Evolutionary conservation across 1,140 invertebrate species (phyloP), one percentile per base, ranked within the genome.

Genomic region (Bombus confusus): DNA sequence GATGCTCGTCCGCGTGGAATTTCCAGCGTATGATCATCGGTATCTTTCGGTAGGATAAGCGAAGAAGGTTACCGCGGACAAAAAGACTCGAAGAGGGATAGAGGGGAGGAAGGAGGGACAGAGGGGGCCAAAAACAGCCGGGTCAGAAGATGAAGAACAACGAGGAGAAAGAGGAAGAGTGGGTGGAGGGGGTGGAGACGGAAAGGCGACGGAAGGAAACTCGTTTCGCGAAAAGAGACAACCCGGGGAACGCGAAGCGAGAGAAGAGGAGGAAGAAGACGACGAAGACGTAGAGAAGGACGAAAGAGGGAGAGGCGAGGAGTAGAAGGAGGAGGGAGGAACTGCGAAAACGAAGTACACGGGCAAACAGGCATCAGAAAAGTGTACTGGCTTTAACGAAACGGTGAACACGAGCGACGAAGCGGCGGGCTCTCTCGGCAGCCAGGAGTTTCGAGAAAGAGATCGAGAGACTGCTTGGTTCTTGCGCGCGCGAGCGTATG

Each of bases 161-260:
- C 80, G 59, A n/a, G 39, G 64, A 39, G 76, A 52, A 84, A 39
- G 41, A 75, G 68, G 52, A 31, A 64, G 75, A 81, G 76, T 64
- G 83, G 41, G 37, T 66, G 73, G 69, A 59, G 62, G 77, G 77
- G 74, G 39, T n/a, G 69, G 39, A 71, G 71, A 88, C 80, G 83
- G 83, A 84, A 84, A 84, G 83, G 83, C 83, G 87, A 78, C 76
- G 43, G 57, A 80, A 88, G 83, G 73, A 87, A 78, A 73, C 64
- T 80, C 82, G 86, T 87, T 88, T 80, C 85, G 84, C 80, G 84
- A 90, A 91, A 87, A 76, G 85, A 86, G 78, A 83, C 86, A 84
- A 88, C 71, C 68, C 1, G 39, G 69, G 69, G 69, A 71, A 85
- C 64, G 80, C 71, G 85, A 83, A 66, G 28, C 34, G 69, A 76